phyloP scores from a whole-genome alignment of 2,113 vertebrate species.

The Cygnus buccinator region DNA sequence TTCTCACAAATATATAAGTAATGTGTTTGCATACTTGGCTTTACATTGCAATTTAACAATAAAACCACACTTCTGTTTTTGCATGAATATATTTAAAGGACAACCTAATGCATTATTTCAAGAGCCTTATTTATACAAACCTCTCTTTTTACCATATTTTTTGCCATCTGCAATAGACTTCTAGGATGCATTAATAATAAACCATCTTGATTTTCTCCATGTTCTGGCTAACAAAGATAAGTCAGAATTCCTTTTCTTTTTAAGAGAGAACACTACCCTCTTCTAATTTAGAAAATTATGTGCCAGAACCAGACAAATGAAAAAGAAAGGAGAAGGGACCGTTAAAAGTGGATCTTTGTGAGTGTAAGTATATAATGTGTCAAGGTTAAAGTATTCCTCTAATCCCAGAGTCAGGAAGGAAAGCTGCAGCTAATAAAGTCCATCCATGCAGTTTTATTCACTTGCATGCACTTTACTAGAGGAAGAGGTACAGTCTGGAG shows the following conservation, averaged over 20 bases:
- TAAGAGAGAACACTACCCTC: neutral
- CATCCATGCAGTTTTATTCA: slow-evolving; percentile 60
- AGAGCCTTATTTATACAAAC: neutral
- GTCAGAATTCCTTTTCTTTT: neutral
- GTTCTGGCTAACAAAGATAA: neutral
- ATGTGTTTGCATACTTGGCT: neutral
- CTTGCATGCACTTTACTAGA: slow-evolving; percentile 48
- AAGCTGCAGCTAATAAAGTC: slow-evolving; percentile 72
- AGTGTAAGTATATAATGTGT: slow-evolving; percentile 56
- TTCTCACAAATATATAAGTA: neutral
- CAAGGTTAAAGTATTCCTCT: slow-evolving; percentile 78
- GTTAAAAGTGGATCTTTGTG: slow-evolving; percentile 51
- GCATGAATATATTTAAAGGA: neutral
- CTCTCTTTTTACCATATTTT: neutral
- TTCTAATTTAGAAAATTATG: slow-evolving; percentile 57
- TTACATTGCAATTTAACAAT: neutral
- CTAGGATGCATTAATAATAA: neutral
- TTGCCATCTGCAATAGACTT: neutral
- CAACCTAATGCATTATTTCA: neutral
- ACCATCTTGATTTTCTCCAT: neutral
- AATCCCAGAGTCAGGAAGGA: slow-evolving; percentile 71
- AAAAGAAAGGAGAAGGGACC: slow-evolving; percentile 45
- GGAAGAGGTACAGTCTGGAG: slow-evolving; percentile 67
- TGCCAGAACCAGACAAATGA: slow-evolving; percentile 56
- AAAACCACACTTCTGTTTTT: neutral